Evolutionary conservation across 2,797 vertebrate genomes (phyloP).

Genomic region (Avahi laniger): DNA sequence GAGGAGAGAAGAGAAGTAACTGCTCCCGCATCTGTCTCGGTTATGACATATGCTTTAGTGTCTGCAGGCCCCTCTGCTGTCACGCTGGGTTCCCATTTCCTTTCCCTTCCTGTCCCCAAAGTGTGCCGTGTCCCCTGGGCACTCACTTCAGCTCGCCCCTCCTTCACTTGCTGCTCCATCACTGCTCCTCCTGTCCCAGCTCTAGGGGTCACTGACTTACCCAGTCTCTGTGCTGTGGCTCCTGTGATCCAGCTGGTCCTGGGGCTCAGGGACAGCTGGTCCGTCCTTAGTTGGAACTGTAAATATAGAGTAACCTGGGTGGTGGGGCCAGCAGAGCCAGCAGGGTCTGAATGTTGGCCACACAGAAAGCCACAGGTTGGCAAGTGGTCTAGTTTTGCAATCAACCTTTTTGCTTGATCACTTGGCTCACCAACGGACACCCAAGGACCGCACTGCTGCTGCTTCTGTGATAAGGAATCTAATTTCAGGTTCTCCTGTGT

Average conservation of each 20-base stretch:
- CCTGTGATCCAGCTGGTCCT: background rate
- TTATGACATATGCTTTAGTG: background rate
- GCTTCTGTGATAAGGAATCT: background rate
- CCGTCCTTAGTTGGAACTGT: background rate
- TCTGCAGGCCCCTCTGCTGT: background rate
- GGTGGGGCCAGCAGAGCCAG: background rate
- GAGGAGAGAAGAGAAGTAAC: background rate
- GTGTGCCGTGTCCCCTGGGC: background rate
- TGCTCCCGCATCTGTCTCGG: accelerated
- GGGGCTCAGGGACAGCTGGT: background rate
- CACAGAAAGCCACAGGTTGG: background rate
- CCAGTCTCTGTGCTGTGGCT: background rate
- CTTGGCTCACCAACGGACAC: background rate
- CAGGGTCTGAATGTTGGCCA: background rate
- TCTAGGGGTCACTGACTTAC: background rate
- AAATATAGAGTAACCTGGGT: background rate
- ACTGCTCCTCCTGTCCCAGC: background rate
- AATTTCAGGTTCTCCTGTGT: too few relatives aligned
- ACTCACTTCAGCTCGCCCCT: background rate
- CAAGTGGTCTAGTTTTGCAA: background rate
- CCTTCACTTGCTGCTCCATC: background rate
- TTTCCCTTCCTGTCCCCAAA: background rate
- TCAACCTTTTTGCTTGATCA: background rate
- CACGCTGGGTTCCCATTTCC: background rate
- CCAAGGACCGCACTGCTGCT: background rate